Conservation (phyloP, 1,140 invertebrate species). For the Mesaphorura yosii region DNA sequence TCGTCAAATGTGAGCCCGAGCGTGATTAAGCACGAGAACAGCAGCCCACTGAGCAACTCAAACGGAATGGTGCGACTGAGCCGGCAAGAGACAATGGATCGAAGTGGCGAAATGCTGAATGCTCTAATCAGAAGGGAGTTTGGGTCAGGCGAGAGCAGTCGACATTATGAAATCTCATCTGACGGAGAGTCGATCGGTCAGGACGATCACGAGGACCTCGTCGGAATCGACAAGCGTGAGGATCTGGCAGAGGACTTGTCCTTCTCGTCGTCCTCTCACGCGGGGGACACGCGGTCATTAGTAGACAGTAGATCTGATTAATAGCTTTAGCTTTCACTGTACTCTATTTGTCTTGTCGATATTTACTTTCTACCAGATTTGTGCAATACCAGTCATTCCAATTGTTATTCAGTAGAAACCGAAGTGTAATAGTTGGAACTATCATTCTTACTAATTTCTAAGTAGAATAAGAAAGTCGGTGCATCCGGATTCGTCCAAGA, state of each 20-base stretch:
- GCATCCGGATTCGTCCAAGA: too few relatives aligned
- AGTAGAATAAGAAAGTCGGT: too few relatives aligned
- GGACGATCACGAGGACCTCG: slow-evolving; percentile 22
- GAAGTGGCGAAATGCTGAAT: slow-evolving; percentile 8
- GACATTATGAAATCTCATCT: slow-evolving; percentile 23
- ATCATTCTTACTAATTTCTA: too few relatives aligned
- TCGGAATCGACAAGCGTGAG: slow-evolving; percentile 24
- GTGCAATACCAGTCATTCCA: too few relatives aligned
- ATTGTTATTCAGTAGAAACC: too few relatives aligned
- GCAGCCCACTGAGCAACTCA: slow-evolving; percentile 22
- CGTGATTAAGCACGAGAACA: slow-evolving; percentile 22
- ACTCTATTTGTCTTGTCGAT: too few relatives aligned
- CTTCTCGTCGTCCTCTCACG: slow-evolving; percentile 28
- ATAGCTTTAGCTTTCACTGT: too few relatives aligned
- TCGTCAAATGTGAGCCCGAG: slow-evolving; percentile 26
- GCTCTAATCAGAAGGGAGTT: slow-evolving; percentile 27
- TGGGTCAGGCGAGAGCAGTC: slow-evolving; percentile 16
- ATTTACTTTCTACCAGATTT: too few relatives aligned
- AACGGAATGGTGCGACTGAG: too few relatives aligned
- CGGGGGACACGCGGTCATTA: too few relatives aligned
- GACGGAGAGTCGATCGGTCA: slow-evolving; percentile 26
- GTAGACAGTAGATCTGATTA: slow-evolving; percentile 28
- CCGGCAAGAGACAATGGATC: slow-evolving; percentile 9
- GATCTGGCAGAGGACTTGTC: slow-evolving; percentile 31
- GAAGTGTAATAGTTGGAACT: too few relatives aligned